Conservation (phyloP, 2,888 invertebrate genomes). For the Hirtodrosophila confusa region DNA sequence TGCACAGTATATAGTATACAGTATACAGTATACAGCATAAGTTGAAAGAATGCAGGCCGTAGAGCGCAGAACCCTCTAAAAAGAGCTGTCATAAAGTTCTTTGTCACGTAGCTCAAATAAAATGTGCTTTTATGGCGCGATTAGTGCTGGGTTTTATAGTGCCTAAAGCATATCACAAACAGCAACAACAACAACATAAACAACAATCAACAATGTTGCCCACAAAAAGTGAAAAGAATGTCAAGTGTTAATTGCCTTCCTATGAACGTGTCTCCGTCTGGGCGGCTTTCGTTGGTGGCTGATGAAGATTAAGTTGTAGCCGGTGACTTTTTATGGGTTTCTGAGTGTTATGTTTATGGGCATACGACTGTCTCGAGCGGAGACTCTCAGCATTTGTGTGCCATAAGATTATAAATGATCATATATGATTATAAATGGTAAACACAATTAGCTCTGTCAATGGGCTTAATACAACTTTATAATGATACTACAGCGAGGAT, state of each 20-base stretch:
- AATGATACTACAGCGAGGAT: constrained; percentile 4
- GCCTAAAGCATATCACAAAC: constrained; percentile 67
- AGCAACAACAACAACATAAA: constrained; percentile 19
- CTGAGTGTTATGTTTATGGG: constrained; percentile 56
- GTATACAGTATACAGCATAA: constrained; percentile 6
- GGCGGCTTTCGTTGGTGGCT: constrained; percentile 33
- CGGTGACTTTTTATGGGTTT: constrained; percentile 52
- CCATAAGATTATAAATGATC: constrained; percentile 55
- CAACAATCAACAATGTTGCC: constrained; percentile 30
- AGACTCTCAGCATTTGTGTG: constrained; percentile 39
- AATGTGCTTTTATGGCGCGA: constrained; percentile 76
- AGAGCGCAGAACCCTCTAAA: constrained; percentile 28
- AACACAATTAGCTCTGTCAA: constrained; percentile 30
- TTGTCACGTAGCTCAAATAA: constrained; percentile 72
- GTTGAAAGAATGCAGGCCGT: constrained; percentile 32
- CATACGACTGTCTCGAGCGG: constrained; percentile 22
- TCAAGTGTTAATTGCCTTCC: constrained; percentile 74
- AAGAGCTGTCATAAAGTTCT: constrained; percentile 59
- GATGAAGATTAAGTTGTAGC: constrained; percentile 73
- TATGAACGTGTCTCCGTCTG: constrained; percentile 55
- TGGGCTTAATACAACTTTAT: constrained; percentile 11
- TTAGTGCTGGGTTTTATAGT: constrained; percentile 65
- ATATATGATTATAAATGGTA: constrained; percentile 56
- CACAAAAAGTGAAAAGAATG: constrained; percentile 74
- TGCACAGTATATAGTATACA: constrained; percentile 6